A percentile compares a stretch with the other conserved stretches of the same genome.
These are phyloP conservation scores for Daphoenositta chrysoptera DNA, from an alignment of 2,113 vertebrate genomes.

Conservation along the genomic window DNA sequence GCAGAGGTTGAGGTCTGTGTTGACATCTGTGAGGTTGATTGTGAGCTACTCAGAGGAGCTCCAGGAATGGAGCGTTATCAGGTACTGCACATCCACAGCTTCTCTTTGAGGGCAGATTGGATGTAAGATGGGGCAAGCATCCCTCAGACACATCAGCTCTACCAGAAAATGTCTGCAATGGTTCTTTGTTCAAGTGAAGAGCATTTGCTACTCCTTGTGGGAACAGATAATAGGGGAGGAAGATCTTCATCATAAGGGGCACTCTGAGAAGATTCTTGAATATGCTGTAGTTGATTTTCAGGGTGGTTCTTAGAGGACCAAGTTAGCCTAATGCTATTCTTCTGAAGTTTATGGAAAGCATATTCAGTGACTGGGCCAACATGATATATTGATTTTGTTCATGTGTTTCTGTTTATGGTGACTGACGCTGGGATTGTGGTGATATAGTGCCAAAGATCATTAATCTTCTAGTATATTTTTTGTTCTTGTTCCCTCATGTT, in stretches of 20 bases:
- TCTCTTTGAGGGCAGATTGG: background rate
- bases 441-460: slow-evolving; percentile 30
- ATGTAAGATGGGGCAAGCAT: background rate
- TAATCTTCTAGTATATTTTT: slow-evolving; percentile 41
- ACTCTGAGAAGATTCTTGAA: background rate
- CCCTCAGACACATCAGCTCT: background rate
- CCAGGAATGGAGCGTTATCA: background rate
- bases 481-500: background rate
- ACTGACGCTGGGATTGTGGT: background rate
- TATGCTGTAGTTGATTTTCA: slow-evolving; percentile 20
- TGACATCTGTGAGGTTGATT: background rate
- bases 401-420: slow-evolving; percentile 50
- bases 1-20: background rate
- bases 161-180: background rate
- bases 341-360: slow-evolving; percentile 61
- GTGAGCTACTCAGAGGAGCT: background rate
- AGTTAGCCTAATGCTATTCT: background rate
- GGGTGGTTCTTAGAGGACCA: background rate
- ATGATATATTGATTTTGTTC: slow-evolving; percentile 50
- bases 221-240: background rate
- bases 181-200: background rate
- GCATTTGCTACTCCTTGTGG: background rate
- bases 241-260: background rate
- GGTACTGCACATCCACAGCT: background rate
- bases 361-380: slow-evolving; percentile 4